Base-by-base conservation (phyloP, 2,797 vertebrate genomes). In the Anomalospiza imberbis region DNA sequence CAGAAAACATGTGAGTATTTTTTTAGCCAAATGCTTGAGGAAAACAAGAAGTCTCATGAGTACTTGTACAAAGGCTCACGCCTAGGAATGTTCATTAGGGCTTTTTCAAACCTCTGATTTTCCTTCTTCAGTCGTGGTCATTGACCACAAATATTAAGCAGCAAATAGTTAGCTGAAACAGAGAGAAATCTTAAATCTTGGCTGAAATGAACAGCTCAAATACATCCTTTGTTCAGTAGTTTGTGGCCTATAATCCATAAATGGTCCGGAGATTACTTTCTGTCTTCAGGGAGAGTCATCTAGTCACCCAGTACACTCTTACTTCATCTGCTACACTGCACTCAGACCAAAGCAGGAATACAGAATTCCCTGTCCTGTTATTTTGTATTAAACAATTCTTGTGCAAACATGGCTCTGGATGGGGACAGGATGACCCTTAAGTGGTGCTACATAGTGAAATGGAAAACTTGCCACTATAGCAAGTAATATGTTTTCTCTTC, bases 31-130 rank as follows among this genome's bases (percentile, higher is more conserved):
- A 78, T 47, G 40, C 70, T 81, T 84, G 79, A 3, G 8, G 82
- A 96, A 96, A 97, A 95, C 91, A 96, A 95, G 62, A 89, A 78
- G 38, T 94, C 92, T 93, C 92, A 61, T 53, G 95, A 86, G 88
- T 89, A 55, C 50, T 91, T 68, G 62, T 80, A 82, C 72, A 93
- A 94, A 93, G 63, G 58, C 70, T 94, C 66, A 93, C 18, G 76
- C 94, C 95, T 96, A 95, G 67, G 66, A 93, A 92, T 67, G 66
- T 84, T 91, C 73, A 58, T 93, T 72, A 90, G 44, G 42, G 73
- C 65, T 94, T 95, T 95, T 81, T 94, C 55, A 88, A 91, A 95
- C 17, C 66, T 94, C 92, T 54, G 57, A 79, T 86, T 94, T 93
- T 71, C 48, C 60, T 86, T 61, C 85, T 88, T 76, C 66, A 93